Evolutionary conservation across 37 sponge, comb jelly and placozoan species (phyloP).

Genomic region (Trichoplax adhaerens): DNA sequence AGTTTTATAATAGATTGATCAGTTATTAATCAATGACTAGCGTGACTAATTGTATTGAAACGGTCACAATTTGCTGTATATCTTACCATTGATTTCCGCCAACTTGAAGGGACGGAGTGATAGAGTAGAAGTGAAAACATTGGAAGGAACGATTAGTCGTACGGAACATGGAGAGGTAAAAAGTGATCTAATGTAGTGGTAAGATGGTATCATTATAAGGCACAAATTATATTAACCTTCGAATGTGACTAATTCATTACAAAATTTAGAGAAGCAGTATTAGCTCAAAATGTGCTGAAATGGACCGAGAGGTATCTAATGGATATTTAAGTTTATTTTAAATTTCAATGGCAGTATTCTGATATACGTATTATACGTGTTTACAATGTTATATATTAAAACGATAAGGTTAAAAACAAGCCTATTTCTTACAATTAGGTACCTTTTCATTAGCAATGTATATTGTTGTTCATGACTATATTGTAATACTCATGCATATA

Average conservation of each 20-base stretch:
- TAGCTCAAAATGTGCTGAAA: constrained; percentile 65
- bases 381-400: no score
- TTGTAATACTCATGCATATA: neutral
- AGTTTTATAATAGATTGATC: no score
- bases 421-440: no score
- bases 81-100: no score
- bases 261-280: constrained; percentile 37
- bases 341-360: neutral
- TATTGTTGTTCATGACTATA: no score
- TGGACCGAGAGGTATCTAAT: constrained; percentile 51
- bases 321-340: neutral
- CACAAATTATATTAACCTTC: neutral
- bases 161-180: constrained; percentile 2
- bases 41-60: no score
- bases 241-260: neutral
- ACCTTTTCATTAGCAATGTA: no score
- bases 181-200: constrained; percentile 16
- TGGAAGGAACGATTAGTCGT: constrained; percentile 69
- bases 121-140: constrained; percentile 24
- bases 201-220: neutral
- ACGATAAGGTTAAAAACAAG: no score
- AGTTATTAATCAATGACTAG: no score
- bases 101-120: no score
- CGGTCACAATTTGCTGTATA: no score
- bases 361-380: neutral